These are phyloP conservation scores for Acromyrmex heyeri DNA, from an alignment of 1,140 invertebrate species.

Conservation along the genomic window DNA sequence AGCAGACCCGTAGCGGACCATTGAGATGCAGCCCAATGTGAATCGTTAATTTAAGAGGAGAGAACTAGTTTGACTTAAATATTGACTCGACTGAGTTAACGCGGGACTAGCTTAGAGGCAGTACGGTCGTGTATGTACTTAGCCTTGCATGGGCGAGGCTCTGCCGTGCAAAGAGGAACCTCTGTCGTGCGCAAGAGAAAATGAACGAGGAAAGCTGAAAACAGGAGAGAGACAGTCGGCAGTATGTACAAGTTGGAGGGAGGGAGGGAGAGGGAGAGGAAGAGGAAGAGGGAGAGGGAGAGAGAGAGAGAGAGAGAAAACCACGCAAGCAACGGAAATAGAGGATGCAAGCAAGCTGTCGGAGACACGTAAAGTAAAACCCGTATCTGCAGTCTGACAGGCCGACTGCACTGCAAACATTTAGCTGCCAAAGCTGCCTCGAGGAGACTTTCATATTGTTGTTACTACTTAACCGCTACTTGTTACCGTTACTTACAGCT, in stretches of 20 bases:
- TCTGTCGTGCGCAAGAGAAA: background rate
- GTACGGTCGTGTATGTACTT: constrained; percentile 72
- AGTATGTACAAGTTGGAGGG: constrained; percentile 26
- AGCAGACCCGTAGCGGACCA: constrained; percentile 45
- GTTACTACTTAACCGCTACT: constrained; percentile 67
- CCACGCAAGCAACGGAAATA: background rate
- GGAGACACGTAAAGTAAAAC: constrained; percentile 23
- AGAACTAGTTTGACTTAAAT: constrained; percentile 73
- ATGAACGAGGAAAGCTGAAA: constrained; percentile 1
- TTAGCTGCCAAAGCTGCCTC: constrained; percentile 39
- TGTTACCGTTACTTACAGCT: constrained; percentile 68
- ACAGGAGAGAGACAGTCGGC: background rate
- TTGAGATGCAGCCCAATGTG: constrained; percentile 70
- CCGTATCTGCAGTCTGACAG: constrained; percentile 46
- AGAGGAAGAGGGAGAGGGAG: background rate
- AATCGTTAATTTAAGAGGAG: constrained; percentile 77
- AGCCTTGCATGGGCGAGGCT: constrained; percentile 62
- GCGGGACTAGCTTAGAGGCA: constrained; percentile 50
- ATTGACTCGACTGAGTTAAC: constrained; percentile 74
- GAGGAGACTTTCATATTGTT: constrained; percentile 64
- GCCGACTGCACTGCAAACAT: constrained; percentile 35
- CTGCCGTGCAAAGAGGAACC: constrained; percentile 55
- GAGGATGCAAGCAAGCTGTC: constrained; percentile 19
- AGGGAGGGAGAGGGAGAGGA: too few species aligned
- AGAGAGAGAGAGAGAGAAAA: background rate